Evolutionary conservation across 2,888 invertebrate species (phyloP), one percentile per base, ranked within the genome.

Genomic region (Lysandra coridon): DNA sequence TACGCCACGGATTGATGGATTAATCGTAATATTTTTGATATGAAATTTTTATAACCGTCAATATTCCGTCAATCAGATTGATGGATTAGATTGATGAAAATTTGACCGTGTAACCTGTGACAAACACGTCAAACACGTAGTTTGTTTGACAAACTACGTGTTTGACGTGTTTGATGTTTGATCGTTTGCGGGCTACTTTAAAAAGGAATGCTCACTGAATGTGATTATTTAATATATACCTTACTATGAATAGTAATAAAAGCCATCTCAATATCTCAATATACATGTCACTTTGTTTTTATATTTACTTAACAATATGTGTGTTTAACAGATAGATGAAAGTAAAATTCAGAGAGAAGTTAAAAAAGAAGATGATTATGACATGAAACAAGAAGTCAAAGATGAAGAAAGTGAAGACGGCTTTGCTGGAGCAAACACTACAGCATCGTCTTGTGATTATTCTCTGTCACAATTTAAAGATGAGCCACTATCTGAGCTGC

Each of bases 371-470:
- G 75, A 74, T 1, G 75, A 75, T 10, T 33, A 57, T 57, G 14
- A 53, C 4, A 79, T 83, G 4, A 83, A 83, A 76, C 74, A 82
- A 64, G 83, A 83, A 80, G 78, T 82, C 7, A 78, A 78, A 81
- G 92, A 93, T 82, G 95, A 95, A 81, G 90, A 90, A 78, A 91
- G 88, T 85, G 89, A 92, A 82, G 84, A 89, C 87, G 91, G 87
- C 75, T 89, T 91, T 87, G 86, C 87, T 82, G 88, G 91, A 84
- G 83, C 95, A 37, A 92, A 92, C 90, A 86, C 96, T 91, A 85
- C 95, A 89, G 95, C 95, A n/a, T 96, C 97, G 82, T 96, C 96
- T 77, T 97, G 96, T 89, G 96, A 97, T 87, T 96, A 97, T 87
- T 96, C 96, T 76, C 84, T 97, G 89, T 96, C 97, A 74, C 96